Base-by-base conservation (phyloP, 2,797 vertebrate species). In the Bradypodion pumilum region DNA sequence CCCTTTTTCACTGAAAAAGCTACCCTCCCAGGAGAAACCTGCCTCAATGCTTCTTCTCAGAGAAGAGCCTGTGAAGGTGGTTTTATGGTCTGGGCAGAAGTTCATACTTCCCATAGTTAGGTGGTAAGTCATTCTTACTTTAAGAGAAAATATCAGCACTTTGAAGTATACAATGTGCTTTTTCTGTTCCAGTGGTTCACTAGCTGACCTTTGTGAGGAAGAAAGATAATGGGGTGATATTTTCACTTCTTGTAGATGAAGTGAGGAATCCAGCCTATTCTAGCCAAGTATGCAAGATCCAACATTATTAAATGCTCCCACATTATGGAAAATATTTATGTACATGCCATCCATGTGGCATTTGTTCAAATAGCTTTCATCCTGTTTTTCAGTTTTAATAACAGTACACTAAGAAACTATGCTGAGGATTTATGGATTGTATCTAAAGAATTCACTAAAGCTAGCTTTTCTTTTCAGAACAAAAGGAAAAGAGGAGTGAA, bases 391-490 rank as follows among this genome's bases (percentile, higher is more conserved):
- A 5, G 4, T 79, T 84, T 72, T 79, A 84, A 84, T 78, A 42
- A 79, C 68, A 84, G 65, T 78, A 72, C 21, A 27, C 32, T 62
- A 78, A 63, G 21, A 84, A 15, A 25, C 27, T 56, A 63, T 27
- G 12, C 23, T 78, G n/a, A 73, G 63, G 12, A 21, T 84, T 49
- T 29, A 78, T 78, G n/a, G 15, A 10, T 37, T 3, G 4, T 63
- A 84, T 62, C 32, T 62, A 60, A 72, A 59, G 27, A 44, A 60
- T 42, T 81, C 68, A 73, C 52, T n/a, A 60, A 42, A n/a, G 37
- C 68, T 49, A 62, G 10, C 40, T 84, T 78, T 72, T n/a, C 25
- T 84, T 59, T 77, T 49, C 49, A 77, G 35, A 70, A 32, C n/a
- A 40, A 46, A 40, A 19, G 21, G 37, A 70, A 29, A 27, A 60